Evolutionary conservation across 2,113 vertebrate species (phyloP), one percentile per base, ranked within the genome.

Genomic region (Larimichthys polyactis): DNA sequence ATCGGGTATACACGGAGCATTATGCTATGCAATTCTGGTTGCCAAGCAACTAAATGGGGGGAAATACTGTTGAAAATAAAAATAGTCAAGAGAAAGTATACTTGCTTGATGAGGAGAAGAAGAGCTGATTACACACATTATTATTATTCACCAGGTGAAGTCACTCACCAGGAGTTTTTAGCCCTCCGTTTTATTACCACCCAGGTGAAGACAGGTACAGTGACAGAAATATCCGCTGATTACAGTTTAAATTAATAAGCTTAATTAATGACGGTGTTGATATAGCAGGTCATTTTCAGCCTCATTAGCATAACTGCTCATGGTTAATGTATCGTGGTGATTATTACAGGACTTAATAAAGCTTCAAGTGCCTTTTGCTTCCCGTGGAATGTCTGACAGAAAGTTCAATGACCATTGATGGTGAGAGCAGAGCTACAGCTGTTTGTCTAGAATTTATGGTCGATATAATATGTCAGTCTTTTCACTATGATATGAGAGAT

Each of bases 31-130:
- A 67, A 75, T 81, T 83, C 32, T 59, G 71, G 91, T 93, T 92
- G 89, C 92, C 88, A 80, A 55, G 92, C 84, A 92, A 92, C 91
- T 88, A 90, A 90, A 86, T 82, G 46, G 63, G 22, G 46, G 44
- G 7, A 57, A 72, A 70, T 55, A n/a, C 16, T 59, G 48, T 72
- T 82, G 68, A 83, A 87, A 85, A 78, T 82, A 84, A 71, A 84
- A 89, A 79, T 72, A 89, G 72, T 20, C 52, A 32, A 69, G 32
- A 67, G 5, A 78, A 80, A 82, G 70, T 82, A 69, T 68, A 54
- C 52, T 74, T 71, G 29, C 70, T 68, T 75, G 29, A 64, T 52
- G 24, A 46, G 51, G 60, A 68, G 36, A 74, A 19, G 63, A 73
- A 51, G 24, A 54, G 40, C n/a, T 54, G 57, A 77, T 79, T 73